phyloP scores from a whole-genome alignment of 2,797 vertebrate species.

The Tragopan temminckii region DNA sequence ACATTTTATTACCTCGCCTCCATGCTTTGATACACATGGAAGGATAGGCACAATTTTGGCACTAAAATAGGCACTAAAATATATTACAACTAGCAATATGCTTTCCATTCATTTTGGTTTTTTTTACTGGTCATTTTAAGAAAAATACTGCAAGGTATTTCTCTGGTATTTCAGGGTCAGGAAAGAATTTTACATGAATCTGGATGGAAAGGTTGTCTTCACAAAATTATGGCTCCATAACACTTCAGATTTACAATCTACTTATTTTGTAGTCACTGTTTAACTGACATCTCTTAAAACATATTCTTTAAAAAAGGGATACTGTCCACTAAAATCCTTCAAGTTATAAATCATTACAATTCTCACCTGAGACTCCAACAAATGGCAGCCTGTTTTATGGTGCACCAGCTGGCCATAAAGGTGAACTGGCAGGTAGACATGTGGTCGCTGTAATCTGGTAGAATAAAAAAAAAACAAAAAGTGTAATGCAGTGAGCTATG shows the following conservation, averaged over 20 bases:
- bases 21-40: background rate
- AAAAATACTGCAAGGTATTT: background rate
- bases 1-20: background rate
- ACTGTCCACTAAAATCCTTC: background rate
- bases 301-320: background rate
- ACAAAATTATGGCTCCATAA: background rate
- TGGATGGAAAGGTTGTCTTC: background rate
- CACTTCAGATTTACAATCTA: background rate
- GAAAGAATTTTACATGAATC: background rate
- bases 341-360: background rate
- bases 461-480: slow-evolving; percentile 33
- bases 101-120: background rate
- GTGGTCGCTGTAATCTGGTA: slow-evolving; percentile 94
- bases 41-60: background rate
- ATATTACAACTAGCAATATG: background rate
- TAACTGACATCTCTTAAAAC: background rate
- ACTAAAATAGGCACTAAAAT: too few relatives aligned
- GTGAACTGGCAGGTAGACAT: slow-evolving; percentile 96
- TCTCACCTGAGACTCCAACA: slow-evolving; percentile 94
- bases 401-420: slow-evolving; percentile 97
- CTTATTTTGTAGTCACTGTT: background rate
- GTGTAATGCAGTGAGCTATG: background rate
- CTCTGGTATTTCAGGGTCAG: background rate
- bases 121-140: background rate
- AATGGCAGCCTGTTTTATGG: slow-evolving; percentile 98